Evolutionary conservation across 1,140 invertebrate genomes (phyloP).

Genomic region (Heliconius melpomene): DNA sequence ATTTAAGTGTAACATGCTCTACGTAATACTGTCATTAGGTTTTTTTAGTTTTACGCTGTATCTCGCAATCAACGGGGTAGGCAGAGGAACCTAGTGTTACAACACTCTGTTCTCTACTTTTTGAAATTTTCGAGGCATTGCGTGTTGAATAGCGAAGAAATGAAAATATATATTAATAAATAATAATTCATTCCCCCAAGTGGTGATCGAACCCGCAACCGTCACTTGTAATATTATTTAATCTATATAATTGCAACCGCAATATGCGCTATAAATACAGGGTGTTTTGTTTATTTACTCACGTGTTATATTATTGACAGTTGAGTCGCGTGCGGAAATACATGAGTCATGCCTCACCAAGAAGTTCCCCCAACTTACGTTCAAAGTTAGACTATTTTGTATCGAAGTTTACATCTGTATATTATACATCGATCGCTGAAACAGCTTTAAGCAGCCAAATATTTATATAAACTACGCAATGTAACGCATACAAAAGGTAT

Average conservation of each 20-base stretch:
- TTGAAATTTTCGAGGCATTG: too few species aligned
- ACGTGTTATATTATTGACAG: constrained; percentile 52
- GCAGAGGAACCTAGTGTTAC: too few species aligned
- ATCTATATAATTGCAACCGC: background rate
- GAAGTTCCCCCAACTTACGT: constrained; percentile 48
- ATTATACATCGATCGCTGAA: constrained; percentile 28
- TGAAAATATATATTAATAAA: too few species aligned
- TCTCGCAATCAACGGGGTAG: too few species aligned
- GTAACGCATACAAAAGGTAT: constrained; percentile 21
- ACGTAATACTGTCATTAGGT: too few species aligned
- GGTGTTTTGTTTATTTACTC: constrained; percentile 37
- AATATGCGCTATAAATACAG: background rate
- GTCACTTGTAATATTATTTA: background rate
- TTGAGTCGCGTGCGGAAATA: constrained; percentile 60
- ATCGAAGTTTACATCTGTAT: background rate
- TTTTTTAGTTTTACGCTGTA: too few species aligned
- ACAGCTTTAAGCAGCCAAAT: background rate
- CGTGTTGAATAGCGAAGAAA: too few species aligned
- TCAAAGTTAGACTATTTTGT: constrained; percentile 18
- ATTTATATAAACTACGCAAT: constrained; percentile 11
- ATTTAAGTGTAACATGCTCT: background rate
- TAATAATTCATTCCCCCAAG: too few species aligned
- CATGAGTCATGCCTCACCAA: constrained; percentile 61
- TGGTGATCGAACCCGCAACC: too few species aligned
- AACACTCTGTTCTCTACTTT: too few species aligned